Conservation (phyloP, 2,888 invertebrate species). For the Busseola fusca region DNA sequence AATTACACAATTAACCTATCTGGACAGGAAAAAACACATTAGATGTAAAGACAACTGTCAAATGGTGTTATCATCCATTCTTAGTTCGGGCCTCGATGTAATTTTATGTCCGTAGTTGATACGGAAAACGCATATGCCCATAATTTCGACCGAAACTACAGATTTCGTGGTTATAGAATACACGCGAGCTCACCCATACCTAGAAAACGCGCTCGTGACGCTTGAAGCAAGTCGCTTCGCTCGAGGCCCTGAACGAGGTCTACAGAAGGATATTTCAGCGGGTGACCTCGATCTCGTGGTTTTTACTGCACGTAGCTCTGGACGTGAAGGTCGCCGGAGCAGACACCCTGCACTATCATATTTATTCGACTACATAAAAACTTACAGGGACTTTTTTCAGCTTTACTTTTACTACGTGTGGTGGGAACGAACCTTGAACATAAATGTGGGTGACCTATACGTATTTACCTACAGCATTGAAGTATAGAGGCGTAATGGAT, state of each 20-base stretch:
- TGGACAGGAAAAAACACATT: neutral
- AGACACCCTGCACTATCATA: conserved; percentile 34
- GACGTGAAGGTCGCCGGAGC: conserved; percentile 41
- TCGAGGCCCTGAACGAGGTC: conserved; percentile 2
- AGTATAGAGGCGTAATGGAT: neutral
- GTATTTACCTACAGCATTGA: neutral
- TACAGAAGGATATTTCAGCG: conserved; percentile 43
- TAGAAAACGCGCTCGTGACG: neutral
- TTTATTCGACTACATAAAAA: conserved; percentile 33
- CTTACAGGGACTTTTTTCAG: conserved; percentile 12
- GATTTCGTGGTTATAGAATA: neutral
- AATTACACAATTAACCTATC: too few species aligned
- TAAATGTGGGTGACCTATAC: neutral
- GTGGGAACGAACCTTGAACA: neutral
- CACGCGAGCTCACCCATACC: neutral
- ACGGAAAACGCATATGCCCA: neutral
- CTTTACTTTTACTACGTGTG: conserved; percentile 7
- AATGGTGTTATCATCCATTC: too few species aligned
- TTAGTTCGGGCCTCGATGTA: too few species aligned
- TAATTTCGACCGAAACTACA: neutral
- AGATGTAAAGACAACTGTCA: neutral
- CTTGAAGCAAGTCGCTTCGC: neutral
- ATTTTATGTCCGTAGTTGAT: too few species aligned
- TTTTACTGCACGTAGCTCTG: conserved; percentile 45
- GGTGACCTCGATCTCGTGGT: conserved; percentile 41